Evolutionary conservation across 2,888 invertebrate genomes (phyloP).

Genomic region (Pocota personata): DNA sequence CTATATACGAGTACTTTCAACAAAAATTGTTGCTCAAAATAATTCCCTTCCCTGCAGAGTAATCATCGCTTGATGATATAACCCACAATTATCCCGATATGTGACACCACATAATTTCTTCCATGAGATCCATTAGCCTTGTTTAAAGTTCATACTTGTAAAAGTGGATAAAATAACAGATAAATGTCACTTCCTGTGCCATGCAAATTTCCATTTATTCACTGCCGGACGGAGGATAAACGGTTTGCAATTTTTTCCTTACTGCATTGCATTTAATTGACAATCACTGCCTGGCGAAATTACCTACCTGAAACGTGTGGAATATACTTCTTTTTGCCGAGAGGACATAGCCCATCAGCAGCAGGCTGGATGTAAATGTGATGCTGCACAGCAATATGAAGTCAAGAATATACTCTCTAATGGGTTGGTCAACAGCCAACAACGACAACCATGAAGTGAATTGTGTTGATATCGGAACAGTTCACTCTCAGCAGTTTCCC

Average conservation of each 20-base stretch:
- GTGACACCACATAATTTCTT: constrained; percentile 8
- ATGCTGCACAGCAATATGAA: constrained; percentile 18
- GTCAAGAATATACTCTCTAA: constrained; percentile 41
- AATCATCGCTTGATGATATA: neutral
- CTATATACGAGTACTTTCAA: no score
- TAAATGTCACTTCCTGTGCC: constrained; percentile 1
- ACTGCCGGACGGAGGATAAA: constrained; percentile 1
- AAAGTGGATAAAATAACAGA: constrained; percentile 30
- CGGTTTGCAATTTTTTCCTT: neutral
- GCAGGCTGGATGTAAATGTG: constrained; percentile 4
- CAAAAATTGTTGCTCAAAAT: no score
- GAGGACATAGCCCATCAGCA: constrained; percentile 14
- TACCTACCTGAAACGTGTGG: constrained; percentile 35
- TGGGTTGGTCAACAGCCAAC: constrained; percentile 49
- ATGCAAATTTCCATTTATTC: constrained; percentile 29
- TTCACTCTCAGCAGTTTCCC: neutral
- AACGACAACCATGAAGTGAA: constrained; percentile 24
- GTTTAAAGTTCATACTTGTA: constrained; percentile 29
- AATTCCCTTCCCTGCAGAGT: neutral
- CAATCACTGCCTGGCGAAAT: constrained; percentile 45
- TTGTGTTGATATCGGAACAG: constrained; percentile 27
- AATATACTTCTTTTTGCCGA: constrained; percentile 1
- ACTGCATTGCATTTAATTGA: constrained; percentile 43
- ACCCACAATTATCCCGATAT: constrained; percentile 1
- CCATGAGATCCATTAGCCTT: constrained; percentile 35